Evolutionary conservation across 1,140 invertebrate genomes (phyloP).

Genomic region (Diuraphis noxia): DNA sequence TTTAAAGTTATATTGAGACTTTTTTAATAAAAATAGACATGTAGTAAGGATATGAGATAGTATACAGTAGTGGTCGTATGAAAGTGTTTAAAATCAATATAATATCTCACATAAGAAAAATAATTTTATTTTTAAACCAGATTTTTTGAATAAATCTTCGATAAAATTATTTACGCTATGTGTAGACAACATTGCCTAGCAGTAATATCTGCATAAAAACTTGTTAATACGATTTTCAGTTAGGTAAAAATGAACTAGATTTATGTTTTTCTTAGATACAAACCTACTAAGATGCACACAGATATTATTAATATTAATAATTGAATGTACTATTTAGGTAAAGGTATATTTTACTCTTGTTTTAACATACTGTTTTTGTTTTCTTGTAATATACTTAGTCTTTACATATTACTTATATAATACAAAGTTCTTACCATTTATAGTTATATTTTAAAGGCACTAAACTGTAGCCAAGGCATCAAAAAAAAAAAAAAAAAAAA

Average conservation of each 20-base stretch:
- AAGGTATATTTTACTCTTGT: neutral
- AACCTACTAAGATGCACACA: neutral
- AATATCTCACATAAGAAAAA: no score
- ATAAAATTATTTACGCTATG: neutral
- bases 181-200: rapidly evolving
- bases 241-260: neutral
- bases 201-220: neutral
- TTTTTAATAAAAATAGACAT: neutral
- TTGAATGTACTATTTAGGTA: neutral
- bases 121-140: no score
- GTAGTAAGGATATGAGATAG: no score
- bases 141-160: neutral
- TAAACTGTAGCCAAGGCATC: neutral
- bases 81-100: neutral
- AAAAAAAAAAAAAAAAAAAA: no score
- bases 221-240: neutral
- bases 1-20: neutral
- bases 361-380: neutral
- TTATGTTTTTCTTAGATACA: no score
- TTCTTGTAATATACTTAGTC: neutral
- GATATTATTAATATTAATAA: neutral
- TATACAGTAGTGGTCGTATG: neutral
- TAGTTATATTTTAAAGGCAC: neutral
- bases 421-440: neutral
- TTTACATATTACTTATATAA: neutral